Conservation (phyloP, 2,888 invertebrate genomes). For the Drosophila hamatofila region DNA sequence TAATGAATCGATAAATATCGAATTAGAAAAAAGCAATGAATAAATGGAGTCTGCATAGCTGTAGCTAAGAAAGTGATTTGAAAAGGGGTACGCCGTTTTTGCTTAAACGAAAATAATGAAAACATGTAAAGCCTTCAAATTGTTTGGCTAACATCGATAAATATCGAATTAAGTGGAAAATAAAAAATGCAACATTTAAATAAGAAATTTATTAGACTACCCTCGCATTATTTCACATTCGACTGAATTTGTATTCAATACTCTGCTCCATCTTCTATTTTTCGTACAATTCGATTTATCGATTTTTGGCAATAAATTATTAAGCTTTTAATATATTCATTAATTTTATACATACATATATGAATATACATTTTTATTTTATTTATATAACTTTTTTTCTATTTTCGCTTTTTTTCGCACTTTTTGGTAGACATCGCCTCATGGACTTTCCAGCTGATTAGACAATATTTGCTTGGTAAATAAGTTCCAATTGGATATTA, state of each 20-base stretch:
- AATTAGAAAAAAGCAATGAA: background rate
- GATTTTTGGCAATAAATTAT: constrained; percentile 3
- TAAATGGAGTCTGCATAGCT: background rate
- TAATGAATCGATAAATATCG: no score
- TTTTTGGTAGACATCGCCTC: background rate
- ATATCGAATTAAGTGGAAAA: background rate
- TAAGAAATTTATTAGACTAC: no score
- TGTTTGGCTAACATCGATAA: background rate
- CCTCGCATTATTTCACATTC: background rate
- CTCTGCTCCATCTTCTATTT: background rate
- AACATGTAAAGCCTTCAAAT: background rate
- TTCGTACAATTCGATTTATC: background rate
- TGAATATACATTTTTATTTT: background rate
- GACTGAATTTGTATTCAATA: background rate
- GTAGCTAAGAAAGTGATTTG: background rate
- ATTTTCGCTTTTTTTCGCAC: constrained; percentile 2
- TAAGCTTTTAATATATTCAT: background rate
- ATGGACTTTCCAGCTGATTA: background rate
- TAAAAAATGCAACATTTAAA: no score
- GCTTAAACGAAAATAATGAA: background rate
- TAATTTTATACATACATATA: background rate
- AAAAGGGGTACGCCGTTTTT: background rate
- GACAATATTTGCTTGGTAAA: background rate
- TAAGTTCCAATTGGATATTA: background rate
- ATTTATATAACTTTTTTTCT: background rate